Conservation (phyloP, 1,140 invertebrate species). For the Anadara kagoshimensis region DNA sequence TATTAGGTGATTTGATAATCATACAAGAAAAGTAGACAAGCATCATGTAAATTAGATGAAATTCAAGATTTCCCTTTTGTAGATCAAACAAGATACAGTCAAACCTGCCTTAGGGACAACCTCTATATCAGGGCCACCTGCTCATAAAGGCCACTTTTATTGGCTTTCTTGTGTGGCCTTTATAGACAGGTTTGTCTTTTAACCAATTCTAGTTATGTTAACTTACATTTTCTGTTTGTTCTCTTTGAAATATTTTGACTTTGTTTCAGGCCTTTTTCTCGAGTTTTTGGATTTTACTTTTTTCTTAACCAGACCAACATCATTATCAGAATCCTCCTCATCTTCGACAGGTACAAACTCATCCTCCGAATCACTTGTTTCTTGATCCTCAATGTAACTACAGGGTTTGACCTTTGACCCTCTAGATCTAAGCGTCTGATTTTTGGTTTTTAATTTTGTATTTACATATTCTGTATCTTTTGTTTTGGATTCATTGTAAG, state of each 20-base stretch:
- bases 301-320: constrained; percentile 5
- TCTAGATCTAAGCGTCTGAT: constrained; percentile 71
- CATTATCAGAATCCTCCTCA: constrained; percentile 27
- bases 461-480: not conserved
- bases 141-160: too few species aligned
- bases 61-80: too few species aligned
- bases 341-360: constrained; percentile 20
- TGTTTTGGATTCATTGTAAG: not conserved
- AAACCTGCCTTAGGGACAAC: too few species aligned
- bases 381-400: constrained; percentile 26
- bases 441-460: constrained; percentile 7
- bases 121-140: too few species aligned
- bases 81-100: too few species aligned
- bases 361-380: constrained; percentile 30
- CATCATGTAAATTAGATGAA: too few species aligned
- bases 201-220: too few species aligned
- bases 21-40: too few species aligned
- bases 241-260: not conserved
- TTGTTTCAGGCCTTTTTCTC: constrained; percentile 20
- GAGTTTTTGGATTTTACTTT: constrained; percentile 28
- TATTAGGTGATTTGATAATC: too few species aligned
- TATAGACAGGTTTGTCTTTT: too few species aligned
- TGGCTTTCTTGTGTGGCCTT: too few species aligned
- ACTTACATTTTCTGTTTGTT: too few species aligned
- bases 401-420: constrained; percentile 72